Percentiles rank a stretch among this genome's conserved stretches.
Evolutionary conservation across 2,113 vertebrate species (phyloP).

Genomic region (Solenodon paradoxus): DNA sequence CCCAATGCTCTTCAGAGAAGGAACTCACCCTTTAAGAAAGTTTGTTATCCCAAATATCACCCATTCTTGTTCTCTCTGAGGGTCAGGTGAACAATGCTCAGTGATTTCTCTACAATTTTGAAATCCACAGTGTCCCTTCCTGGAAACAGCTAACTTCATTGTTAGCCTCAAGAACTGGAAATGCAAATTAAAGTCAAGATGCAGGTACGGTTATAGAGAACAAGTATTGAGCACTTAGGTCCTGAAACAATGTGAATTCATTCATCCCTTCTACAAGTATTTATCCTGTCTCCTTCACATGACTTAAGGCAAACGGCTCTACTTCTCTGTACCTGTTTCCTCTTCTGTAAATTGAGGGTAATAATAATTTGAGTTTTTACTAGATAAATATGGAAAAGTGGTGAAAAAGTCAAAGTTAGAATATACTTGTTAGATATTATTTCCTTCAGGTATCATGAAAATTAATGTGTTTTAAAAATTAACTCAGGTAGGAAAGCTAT

Average conservation of each 20-base stretch:
- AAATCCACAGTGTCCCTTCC: constrained; percentile 53
- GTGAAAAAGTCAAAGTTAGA: constrained; percentile 65
- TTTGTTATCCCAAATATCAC: constrained; percentile 50
- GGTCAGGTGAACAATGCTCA: constrained; percentile 46
- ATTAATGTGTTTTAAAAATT: constrained; percentile 80
- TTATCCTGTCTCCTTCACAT: constrained; percentile 52
- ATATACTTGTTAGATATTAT: constrained; percentile 73
- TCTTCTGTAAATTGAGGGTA: constrained; percentile 47
- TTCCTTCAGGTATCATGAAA: constrained; percentile 79
- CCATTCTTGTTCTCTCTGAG: background rate
- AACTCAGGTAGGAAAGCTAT: constrained; percentile 76
- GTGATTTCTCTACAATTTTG: constrained; percentile 53
- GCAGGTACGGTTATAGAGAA: background rate
- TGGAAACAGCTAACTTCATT: constrained; percentile 55
- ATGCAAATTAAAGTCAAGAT: constrained; percentile 43
- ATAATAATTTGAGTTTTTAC: constrained; percentile 52
- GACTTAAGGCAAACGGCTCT: constrained; percentile 40
- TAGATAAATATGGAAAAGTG: constrained; percentile 52
- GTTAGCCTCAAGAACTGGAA: constrained; percentile 53
- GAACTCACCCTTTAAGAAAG: constrained; percentile 59
- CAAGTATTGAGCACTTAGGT: background rate
- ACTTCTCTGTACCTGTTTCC: constrained; percentile 40
- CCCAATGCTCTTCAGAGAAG: constrained; percentile 61
- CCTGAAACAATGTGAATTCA: background rate
- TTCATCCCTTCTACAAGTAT: constrained; percentile 43